A percentile compares a stretch with the other conserved stretches of the same genome.
phyloP scores from a whole-genome alignment of 2,888 invertebrate species.

The Andrena bicolor region DNA sequence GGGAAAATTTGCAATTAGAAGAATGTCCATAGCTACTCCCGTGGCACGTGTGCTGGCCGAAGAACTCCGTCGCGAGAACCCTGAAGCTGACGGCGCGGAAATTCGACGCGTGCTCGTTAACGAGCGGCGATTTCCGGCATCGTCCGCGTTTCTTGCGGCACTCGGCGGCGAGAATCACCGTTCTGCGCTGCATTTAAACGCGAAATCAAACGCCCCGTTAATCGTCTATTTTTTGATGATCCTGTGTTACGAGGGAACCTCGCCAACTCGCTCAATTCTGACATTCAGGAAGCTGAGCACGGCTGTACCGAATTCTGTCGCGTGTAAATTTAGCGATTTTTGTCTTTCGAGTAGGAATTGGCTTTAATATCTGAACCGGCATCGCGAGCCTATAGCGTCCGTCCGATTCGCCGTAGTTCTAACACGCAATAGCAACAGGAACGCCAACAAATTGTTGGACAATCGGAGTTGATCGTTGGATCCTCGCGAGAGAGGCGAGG shows the following conservation, averaged over 20 bases:
- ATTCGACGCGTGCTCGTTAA: slow-evolving; percentile 36
- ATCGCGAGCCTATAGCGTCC: neutral
- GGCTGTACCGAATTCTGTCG: slow-evolving; percentile 45
- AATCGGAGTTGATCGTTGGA: neutral
- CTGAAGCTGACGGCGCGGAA: slow-evolving; percentile 42
- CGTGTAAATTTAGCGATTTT: slow-evolving; percentile 58
- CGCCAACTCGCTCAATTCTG: slow-evolving; percentile 39
- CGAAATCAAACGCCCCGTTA: slow-evolving; percentile 10
- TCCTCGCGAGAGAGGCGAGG: neutral
- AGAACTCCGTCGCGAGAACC: neutral
- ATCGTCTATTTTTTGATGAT: slow-evolving; percentile 49
- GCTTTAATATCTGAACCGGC: slow-evolving; percentile 8
- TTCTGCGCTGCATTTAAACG: neutral
- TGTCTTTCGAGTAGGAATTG: slow-evolving; percentile 20
- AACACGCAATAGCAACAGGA: slow-evolving; percentile 24
- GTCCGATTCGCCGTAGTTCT: neutral
- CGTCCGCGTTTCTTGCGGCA: neutral
- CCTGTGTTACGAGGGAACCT: slow-evolving; percentile 37
- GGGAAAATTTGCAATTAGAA: neutral
- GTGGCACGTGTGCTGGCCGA: neutral
- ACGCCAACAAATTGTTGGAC: neutral
- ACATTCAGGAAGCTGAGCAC: slow-evolving; percentile 35
- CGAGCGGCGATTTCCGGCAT: slow-evolving; percentile 24
- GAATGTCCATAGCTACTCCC: too few species aligned
- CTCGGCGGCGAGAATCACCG: neutral